These are phyloP conservation scores for Onychostoma macrolepis DNA, from an alignment of 2,113 vertebrate species.

Conservation along the genomic window DNA sequence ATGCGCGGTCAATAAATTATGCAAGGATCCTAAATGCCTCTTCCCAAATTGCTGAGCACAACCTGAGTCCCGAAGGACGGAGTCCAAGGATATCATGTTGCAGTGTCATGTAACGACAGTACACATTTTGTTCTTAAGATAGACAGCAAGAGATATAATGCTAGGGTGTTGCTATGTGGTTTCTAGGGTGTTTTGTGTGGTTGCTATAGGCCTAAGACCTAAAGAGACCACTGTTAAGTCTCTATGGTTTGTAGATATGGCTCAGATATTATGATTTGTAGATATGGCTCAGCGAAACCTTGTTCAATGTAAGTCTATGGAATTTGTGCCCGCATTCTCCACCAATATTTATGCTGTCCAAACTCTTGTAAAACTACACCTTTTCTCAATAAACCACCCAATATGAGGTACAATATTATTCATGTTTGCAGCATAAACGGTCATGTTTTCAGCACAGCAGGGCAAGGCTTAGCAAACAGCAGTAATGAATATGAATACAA, in stretches of 20 bases:
- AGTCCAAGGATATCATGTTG: constrained; percentile 9
- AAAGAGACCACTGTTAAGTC: not conserved
- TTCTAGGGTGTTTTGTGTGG: not conserved
- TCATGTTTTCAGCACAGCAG: not conserved
- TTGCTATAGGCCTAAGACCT: not conserved
- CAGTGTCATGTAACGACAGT: not conserved
- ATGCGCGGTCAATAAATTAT: constrained; percentile 48
- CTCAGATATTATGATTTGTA: not conserved
- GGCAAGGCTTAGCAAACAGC: not conserved
- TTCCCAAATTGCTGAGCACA: constrained; percentile 32
- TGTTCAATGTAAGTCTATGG: not conserved
- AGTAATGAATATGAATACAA: constrained; percentile 6
- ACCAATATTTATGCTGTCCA: not conserved
- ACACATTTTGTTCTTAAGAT: not conserved
- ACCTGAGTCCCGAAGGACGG: not conserved
- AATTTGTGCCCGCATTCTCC: not conserved
- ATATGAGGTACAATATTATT: not conserved
- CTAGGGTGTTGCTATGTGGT: not conserved
- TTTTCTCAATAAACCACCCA: not conserved
- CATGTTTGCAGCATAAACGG: not conserved
- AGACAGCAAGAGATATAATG: not conserved
- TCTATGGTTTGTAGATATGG: too few relatives aligned
- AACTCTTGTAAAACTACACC: not conserved
- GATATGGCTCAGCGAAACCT: not conserved
- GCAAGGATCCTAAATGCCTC: constrained; percentile 49